phyloP scores from a whole-genome alignment of 2,113 vertebrate species.

The Nettapus auritus region DNA sequence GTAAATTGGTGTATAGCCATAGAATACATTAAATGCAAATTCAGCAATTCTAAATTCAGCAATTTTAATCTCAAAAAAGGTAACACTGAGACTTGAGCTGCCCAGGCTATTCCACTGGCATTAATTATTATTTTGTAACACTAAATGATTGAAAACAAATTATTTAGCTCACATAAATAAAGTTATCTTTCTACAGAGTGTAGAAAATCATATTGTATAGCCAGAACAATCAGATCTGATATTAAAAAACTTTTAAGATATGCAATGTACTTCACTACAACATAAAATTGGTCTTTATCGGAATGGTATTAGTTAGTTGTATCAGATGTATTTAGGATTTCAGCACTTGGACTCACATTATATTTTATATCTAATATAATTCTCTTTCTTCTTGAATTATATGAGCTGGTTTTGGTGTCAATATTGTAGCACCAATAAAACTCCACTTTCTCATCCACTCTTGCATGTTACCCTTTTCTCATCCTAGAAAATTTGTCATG shows the following conservation, averaged over 20 bases:
- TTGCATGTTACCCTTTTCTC: not conserved
- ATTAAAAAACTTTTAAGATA: not conserved
- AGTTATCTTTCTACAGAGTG: rapidly evolving
- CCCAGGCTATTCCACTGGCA: not conserved
- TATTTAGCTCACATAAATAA: not conserved
- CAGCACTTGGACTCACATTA: not conserved
- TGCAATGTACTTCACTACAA: rapidly evolving
- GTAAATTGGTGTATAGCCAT: not conserved
- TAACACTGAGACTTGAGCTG: not conserved
- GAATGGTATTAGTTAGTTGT: not conserved
- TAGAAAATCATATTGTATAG: not conserved
- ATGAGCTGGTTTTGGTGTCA: rapidly evolving
- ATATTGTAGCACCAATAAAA: not conserved
- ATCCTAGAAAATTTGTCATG: not conserved
- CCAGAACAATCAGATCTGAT: not conserved
- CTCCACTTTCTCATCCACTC: not conserved
- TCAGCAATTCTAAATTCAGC: slow-evolving; percentile 19
- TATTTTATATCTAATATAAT: not conserved
- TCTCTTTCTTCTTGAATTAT: not conserved
- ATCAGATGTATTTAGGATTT: not conserved
- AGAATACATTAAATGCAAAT: slow-evolving; percentile 18
- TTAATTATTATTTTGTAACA: not conserved
- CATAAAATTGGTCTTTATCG: not conserved
- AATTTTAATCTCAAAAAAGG: not conserved
- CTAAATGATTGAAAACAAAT: not conserved